Conservation (phyloP, 2,888 invertebrate genomes). For the Morinoia aosen region DNA sequence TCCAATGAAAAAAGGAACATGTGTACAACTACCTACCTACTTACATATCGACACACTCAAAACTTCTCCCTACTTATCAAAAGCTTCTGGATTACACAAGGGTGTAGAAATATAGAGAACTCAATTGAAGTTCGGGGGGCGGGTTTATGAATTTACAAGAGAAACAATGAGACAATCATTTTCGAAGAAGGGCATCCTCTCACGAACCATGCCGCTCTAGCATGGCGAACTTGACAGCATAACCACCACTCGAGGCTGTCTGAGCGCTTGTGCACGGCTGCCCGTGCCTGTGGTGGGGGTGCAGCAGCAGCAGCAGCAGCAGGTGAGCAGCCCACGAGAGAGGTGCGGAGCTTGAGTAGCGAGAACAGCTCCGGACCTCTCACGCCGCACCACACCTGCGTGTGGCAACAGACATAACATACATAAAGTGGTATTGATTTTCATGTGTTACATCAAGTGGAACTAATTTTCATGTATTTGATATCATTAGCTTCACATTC, state of each 20-base stretch:
- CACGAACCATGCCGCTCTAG: background rate
- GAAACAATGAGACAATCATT: constrained; percentile 1
- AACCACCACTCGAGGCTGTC: background rate
- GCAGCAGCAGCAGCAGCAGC: background rate
- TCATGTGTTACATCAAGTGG: background rate
- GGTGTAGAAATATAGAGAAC: constrained; percentile 43
- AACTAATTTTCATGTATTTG: background rate
- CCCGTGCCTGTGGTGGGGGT: background rate
- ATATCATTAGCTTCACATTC: background rate
- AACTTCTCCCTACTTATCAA: constrained; percentile 1
- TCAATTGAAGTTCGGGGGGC: background rate
- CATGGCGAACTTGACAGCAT: background rate
- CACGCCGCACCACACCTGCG: constrained; percentile 3
- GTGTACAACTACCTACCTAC: background rate
- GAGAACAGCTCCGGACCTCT: background rate
- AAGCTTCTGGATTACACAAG: constrained; percentile 22
- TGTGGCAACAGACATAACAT: background rate
- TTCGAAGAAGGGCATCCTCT: constrained; percentile 3
- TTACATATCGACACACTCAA: constrained; percentile 33
- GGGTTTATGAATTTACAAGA: constrained; percentile 16
- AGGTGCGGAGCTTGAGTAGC: background rate
- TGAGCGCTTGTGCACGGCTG: background rate
- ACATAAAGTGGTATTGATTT: background rate
- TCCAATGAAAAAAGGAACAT: constrained; percentile 8
- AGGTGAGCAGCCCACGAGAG: background rate